phyloP scores from a whole-genome alignment of 1,140 invertebrate genomes.

The Eciton burchellii region DNA sequence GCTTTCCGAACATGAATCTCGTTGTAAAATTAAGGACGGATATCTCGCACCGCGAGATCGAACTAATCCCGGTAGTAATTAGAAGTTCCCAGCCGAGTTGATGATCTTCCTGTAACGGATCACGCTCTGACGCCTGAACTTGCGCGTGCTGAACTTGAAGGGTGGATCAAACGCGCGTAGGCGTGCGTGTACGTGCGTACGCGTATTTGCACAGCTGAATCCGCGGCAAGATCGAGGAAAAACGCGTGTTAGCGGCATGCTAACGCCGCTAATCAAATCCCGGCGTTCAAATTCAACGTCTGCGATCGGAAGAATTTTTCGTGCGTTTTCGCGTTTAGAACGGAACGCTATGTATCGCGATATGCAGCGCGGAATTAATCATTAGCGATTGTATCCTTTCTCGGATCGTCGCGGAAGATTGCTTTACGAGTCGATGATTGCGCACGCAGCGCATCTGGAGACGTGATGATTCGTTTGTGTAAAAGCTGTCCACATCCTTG shows the following conservation, averaged over 20 bases:
- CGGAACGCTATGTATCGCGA: too few species aligned
- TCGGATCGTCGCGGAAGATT: neutral
- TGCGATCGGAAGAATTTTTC: conserved; percentile 39
- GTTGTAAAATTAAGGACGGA: neutral
- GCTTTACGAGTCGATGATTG: too few species aligned
- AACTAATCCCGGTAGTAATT: conserved; percentile 48
- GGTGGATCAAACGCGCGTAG: conserved; percentile 64
- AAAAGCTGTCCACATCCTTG: neutral
- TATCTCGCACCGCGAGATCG: conserved; percentile 21
- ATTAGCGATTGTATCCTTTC: neutral
- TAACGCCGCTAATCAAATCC: conserved; percentile 59
- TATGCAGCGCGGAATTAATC: neutral
- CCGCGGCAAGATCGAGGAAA: too few species aligned
- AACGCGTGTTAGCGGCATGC: too few species aligned
- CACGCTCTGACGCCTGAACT: conserved; percentile 22
- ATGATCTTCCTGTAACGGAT: conserved; percentile 39
- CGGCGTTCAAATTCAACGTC: conserved; percentile 60
- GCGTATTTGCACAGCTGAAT: conserved; percentile 48
- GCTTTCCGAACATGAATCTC: conserved; percentile 13
- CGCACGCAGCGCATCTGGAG: too few species aligned
- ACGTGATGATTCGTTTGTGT: too few species aligned
- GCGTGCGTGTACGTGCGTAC: conserved; percentile 14
- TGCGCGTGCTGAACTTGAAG: conserved; percentile 38
- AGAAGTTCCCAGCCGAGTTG: conserved; percentile 25
- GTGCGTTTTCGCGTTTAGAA: neutral